Evolutionary conservation across 1,140 invertebrate species (phyloP), one percentile per base, ranked within the genome.

Genomic region (Drosophila santomea): DNA sequence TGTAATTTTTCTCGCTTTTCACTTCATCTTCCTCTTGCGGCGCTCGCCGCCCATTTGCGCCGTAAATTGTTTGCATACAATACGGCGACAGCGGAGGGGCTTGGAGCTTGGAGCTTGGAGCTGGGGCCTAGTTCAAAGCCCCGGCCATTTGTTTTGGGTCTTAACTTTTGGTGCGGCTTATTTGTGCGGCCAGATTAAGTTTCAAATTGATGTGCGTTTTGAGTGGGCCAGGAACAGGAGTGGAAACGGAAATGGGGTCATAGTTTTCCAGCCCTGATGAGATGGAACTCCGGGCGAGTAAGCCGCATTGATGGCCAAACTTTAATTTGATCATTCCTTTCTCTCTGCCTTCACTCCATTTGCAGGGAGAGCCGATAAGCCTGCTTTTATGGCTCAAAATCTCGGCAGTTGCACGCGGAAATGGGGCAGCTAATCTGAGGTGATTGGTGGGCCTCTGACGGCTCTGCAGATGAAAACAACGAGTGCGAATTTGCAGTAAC

Each of bases 61-160:
- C 78, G 82, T 88, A 82, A 88, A 86, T 86, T 86, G 79, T 86
- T 88, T 86, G 83, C 82, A 82, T 86, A 88, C 78, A 86, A 86
- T 88, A 58, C 15, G 50, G 50, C n/a, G 10, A 74, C 4, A 50
- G 48, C 50, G 55, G 35, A 45, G 64, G 38, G 38, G 44, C 8
- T 7, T n/a, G 6, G 32, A 25, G 47, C 32, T 36, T 17, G 17
- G 17, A 17, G 47, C 8, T 7, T n/a, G 6, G 32, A 25, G 47
- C 32, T 36, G 44, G 14, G 51, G 15, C 58, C 59, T 55, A 69
- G 63, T 45, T 44, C 41, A 35, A 68, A 63, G 20, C 55, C 57
- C 67, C 50, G 39, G 71, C 45, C 80, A 83, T 83, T 83, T 83
- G 80, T 75, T 79, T 28, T 64, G 58, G 84, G 83, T 89, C 83